Base-by-base conservation (phyloP, 2,797 vertebrate species). In the Girardinus metallicus region DNA sequence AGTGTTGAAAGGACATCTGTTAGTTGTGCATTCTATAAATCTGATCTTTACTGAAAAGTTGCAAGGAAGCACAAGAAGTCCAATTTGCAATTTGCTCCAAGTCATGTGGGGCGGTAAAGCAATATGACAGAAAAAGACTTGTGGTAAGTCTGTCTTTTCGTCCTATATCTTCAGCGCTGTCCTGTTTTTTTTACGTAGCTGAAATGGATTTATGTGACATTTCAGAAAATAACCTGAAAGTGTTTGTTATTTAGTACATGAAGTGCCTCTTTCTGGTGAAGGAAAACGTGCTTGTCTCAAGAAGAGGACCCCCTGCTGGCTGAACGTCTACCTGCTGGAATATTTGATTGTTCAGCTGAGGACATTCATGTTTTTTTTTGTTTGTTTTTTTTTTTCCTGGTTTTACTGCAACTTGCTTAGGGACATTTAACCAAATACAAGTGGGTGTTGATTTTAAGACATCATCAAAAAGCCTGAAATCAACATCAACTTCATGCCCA, bases 341-440 rank as follows among this genome's bases (percentile, higher is more conserved):
- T 75, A 26, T 80, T 80, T 76, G 81, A 66, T 66, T 36, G 21
- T 68, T 39, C 64, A 23, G 34, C 21, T 12, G 64, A 79, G 73
- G 76, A 29, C 47, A 43, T 81, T 64, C 73, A 46, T 46, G 68
- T 49, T 49, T 49, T 18, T 0, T 46, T 46, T 80, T 80, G 82
- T 82, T 60, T 70, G 83, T 66, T 60, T 80, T 80, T 83, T 82
- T 60, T 70, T 85, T 66, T 60, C 29, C 13, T 5, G 29, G 36
- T 68, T 39, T 68, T 26, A 11, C 64, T 34, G 36, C 36, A 41
- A 5, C 64, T 68, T 39, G 36, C 64, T 68, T 1, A 23, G 4
- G 64, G 16, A 41, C 4, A 66, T 39, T 68, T 10, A 41, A 11
- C 36, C 64, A 68, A 31, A 83, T 18, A 60, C 26, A 75, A 23